A percentile compares a stretch with the other conserved stretches of the same genome.
These are phyloP conservation scores for Megatriorchis doriae DNA, from an alignment of 2,113 vertebrate genomes.

Conservation along the genomic window DNA sequence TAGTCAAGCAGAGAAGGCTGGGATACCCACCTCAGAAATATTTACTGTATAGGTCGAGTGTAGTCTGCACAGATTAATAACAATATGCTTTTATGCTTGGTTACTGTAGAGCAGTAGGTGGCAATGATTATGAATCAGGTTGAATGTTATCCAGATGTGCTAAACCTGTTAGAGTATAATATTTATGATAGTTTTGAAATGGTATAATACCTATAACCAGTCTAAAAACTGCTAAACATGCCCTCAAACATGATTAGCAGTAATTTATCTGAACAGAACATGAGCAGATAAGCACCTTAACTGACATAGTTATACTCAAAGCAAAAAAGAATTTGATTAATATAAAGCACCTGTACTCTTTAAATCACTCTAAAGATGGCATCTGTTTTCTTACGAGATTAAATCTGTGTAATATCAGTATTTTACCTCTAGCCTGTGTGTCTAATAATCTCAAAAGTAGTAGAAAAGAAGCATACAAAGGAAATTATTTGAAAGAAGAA, in stretches of 20 bases:
- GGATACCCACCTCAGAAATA: background rate
- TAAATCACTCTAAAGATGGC: slow-evolving; percentile 44
- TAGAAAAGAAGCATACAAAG: background rate
- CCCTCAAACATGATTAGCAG: background rate
- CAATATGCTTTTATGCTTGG: background rate
- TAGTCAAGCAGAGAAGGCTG: background rate
- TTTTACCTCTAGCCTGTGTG: background rate
- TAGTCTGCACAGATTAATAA: background rate
- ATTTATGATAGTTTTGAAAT: slow-evolving; percentile 40
- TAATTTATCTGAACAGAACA: slow-evolving; percentile 48
- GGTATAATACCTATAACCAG: background rate
- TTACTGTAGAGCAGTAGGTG: background rate
- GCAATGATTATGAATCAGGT: background rate
- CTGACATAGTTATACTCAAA: slow-evolving; percentile 5
- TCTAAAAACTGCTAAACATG: slow-evolving; percentile 13
- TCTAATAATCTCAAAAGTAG: background rate
- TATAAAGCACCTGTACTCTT: slow-evolving; percentile 33
- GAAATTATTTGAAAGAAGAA: background rate
- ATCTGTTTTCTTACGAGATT: slow-evolving; percentile 27
- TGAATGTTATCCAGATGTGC: background rate
- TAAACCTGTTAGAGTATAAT: background rate
- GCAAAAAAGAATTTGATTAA: slow-evolving; percentile 31
- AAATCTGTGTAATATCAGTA: slow-evolving; percentile 13
- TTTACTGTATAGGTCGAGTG: background rate
- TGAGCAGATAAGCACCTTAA: slow-evolving; percentile 38